Percentiles rank a stretch among this genome's conserved stretches.
phyloP scores from a whole-genome alignment of 2,113 vertebrate species.

The Tragelaphus buxtoni region DNA sequence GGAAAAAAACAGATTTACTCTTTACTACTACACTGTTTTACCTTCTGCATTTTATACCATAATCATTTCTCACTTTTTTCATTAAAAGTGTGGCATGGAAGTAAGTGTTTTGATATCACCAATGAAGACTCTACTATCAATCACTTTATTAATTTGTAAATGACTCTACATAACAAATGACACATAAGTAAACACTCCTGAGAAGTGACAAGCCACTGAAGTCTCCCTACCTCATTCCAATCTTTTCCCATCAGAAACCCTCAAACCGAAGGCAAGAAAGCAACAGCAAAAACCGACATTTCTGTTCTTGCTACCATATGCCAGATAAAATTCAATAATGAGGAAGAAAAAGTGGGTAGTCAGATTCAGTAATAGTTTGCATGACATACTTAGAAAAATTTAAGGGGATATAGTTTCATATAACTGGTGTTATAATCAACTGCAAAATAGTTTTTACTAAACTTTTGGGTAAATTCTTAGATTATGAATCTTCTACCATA shows the following conservation, averaged over 20 bases:
- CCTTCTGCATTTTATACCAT: background rate
- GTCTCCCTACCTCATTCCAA: background rate
- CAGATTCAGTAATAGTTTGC: background rate
- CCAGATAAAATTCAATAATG: slow-evolving; percentile 12
- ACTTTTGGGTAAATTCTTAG: background rate
- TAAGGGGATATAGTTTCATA: background rate
- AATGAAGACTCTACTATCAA: background rate
- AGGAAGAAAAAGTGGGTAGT: background rate
- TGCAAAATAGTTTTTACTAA: slow-evolving; percentile 22
- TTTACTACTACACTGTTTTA: slow-evolving; percentile 16
- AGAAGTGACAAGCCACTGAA: background rate
- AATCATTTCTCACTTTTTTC: background rate
- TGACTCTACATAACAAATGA: background rate
- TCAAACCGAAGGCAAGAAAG: background rate
- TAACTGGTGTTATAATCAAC: background rate
- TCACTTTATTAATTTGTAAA: slow-evolving; percentile 14
- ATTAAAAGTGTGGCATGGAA: background rate
- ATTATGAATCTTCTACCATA: background rate
- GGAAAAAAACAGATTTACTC: slow-evolving; percentile 33
- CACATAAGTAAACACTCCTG: background rate
- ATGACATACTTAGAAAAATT: background rate
- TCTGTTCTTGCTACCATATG: background rate
- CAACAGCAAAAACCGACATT: background rate
- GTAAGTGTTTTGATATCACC: background rate
- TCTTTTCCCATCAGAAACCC: background rate